Base-by-base conservation (phyloP, 2,888 invertebrate genomes). In the Chaetoderma sp. region DNA sequence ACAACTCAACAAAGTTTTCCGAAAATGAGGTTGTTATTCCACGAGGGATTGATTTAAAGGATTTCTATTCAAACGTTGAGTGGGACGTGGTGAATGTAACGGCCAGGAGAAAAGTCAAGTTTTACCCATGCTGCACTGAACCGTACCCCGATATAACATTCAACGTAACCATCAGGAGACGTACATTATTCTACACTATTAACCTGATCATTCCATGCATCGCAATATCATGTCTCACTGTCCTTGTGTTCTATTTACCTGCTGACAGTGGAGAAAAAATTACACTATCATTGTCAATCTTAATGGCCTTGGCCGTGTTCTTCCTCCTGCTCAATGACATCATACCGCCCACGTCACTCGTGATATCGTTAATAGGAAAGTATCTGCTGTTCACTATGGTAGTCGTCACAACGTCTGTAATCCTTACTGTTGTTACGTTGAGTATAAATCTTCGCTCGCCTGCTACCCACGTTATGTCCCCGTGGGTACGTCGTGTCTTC, bases 231-330 rank as follows among this genome's bases (percentile, higher is more conserved):
- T 96, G 96, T 83, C 90, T 98, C 18, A 97, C 98, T 16, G 95
- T 98, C 1, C 88, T 98, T 57, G 98, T 97, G 1, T 98, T 98
- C 86, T 98, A 98, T 82, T 88, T 98, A 63, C 98, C 98, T 58
- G 96, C 96, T 1, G 97, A 98, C 87, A 96, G 96, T 0, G 97
- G 98, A 18, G 98, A 98, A 87, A 98, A 98, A 87, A 96, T 99
- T 65, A 96, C 97, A 0, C 89, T 98, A 45, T 97, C 96, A 55
- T 88, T 98, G 88, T 97, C 97, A 62, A 98, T 98, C 88, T 91
- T 98, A 81, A 96, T 98, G 89, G 96, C 96, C 88, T 94, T 98
- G 84, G 97, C 98, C 90, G 98, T 98, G 90, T 98, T 98, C 91
- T 98, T 98, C 89, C 90, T 98, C 73, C 90, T 98, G 88, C 93